Base-by-base conservation (phyloP, 2,113 vertebrate species). In the Acrocephalus kingi region DNA sequence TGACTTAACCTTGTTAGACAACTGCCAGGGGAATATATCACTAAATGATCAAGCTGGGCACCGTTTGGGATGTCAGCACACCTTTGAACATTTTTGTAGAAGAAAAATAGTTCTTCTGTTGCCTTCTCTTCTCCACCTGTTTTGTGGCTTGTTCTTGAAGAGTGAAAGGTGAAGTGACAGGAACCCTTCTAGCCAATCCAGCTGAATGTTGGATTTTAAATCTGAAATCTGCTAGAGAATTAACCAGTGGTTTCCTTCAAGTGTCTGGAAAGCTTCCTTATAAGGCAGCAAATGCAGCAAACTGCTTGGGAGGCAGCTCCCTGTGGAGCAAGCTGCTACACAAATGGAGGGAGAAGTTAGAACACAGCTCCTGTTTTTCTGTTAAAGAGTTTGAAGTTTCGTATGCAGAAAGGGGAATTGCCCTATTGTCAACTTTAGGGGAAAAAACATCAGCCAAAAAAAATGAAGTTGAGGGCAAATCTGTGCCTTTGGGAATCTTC, bases 261-360 rank as follows among this genome's bases (percentile, higher is more conserved):
- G 55, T 14, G 21, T 54, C 37, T 81, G 68, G 43, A 81, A 92
- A 93, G 9, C 72, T 90, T 73, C 90, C 93, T 95, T 95, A 77
- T 67, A 90, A 92, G 92, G 95, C 59, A 66, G 18, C 28, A 85
- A 79, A 78, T 39, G 21, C 49, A 79, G 33, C 67, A 39, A 74
- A 67, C 37, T 31, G 51, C 58, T 83, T 12, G 45, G 56, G 58
- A 46, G 31, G n/a, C 74, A 41, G 56, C 58, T 89, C 20, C 23
- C 16, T 11, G 24, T 15, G 37, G 33, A 83, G 25, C 49, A 51
- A 66, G 33, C 20, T 51, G 62, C 51, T 56, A 1, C 31, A 62
- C 43, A 73, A 54, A 13, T 37, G 18, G 67, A 74, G 41, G 15
- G 43, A 76, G 54, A 18, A n/a, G 12, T 43, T 78, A 51, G 39